A percentile compares a stretch with the other conserved stretches of the same genome.
Conservation (phyloP, 2,797 vertebrate genomes). For the Xyrichtys novacula region DNA sequence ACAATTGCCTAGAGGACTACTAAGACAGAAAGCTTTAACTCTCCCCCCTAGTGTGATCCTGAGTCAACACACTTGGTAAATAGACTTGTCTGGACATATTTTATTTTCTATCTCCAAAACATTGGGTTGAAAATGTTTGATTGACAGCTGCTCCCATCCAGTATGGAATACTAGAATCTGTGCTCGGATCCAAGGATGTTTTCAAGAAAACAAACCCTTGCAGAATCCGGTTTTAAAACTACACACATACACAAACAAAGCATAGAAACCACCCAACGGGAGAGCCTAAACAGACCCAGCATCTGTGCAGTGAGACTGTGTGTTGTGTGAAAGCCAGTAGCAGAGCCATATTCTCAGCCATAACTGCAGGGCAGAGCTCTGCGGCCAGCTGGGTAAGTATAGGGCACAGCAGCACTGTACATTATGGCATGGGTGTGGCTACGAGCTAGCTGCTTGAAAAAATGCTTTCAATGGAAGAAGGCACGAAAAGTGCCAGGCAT, state of each 20-base stretch:
- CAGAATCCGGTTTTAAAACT: constrained; percentile 11
- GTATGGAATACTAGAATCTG: constrained; percentile 32
- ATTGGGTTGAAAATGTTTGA: neutral
- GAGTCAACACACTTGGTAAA: neutral
- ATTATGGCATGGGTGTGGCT: constrained; percentile 80
- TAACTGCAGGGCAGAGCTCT: constrained; percentile 81
- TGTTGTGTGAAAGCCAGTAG: constrained; percentile 64
- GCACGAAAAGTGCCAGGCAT: constrained; percentile 66
- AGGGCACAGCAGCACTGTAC: constrained; percentile 71
- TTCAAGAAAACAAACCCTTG: constrained; percentile 23
- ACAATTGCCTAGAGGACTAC: too few species aligned
- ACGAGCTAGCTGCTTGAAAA: constrained; percentile 45
- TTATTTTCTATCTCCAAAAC: constrained; percentile 19
- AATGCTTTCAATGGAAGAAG: constrained; percentile 63
- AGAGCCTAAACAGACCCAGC: constrained; percentile 6
- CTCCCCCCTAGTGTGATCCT: neutral
- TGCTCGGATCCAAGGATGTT: constrained; percentile 25
- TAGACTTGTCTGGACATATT: neutral
- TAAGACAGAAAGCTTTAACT: too few species aligned
- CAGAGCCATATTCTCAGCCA: constrained; percentile 49
- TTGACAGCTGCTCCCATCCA: neutral
- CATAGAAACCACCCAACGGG: constrained; percentile 32
- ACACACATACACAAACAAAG: constrained; percentile 34
- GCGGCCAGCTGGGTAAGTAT: constrained; percentile 81
- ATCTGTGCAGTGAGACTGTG: constrained; percentile 26